Evolutionary conservation across 2,113 vertebrate genomes (phyloP), one percentile per base, ranked within the genome.

Genomic region (Nerophis ophidion): DNA sequence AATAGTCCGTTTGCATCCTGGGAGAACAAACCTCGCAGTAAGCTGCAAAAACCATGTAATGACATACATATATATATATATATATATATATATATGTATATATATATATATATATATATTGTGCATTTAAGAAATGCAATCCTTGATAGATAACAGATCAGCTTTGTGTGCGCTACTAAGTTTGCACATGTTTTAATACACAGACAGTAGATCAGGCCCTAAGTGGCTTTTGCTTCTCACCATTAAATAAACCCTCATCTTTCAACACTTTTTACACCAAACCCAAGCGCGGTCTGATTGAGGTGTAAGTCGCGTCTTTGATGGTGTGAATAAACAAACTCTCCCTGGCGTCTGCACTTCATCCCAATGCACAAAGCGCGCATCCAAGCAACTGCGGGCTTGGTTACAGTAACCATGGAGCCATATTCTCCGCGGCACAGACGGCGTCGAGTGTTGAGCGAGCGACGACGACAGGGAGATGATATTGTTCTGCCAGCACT

Each of bases 381-480:
- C 77, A 61, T 80, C 81, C 74, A 84, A 78, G 88, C 82, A 89
- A 87, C 88, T 70, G 71, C 68, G 68, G 71, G 70, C 74, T 75
- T 84, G 80, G 83, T 72, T 84, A 81, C 81, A 56, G 89, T 90
- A 89, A 62, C 89, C 81, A 90, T 89, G 86, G 90, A 81, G 76
- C 89, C 66, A 13, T 38, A 64, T 58, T 76, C 42, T 71, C 5
- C 5, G 74, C 79, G 66, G 70, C 63, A 56, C 52, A 9, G 71
- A n/a, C 61, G 35, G 68, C 54, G 58, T 67, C 15, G 0, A 49
- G 53, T 68, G 71, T 63, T 33, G 46, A 59, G 66, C 61, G 55
- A 68, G 56, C 3, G 48, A 58, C 42, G 61, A 51, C 7, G 53
- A 64, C 8, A 15, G 47, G n/a, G 46, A 58, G 69, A 40, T 36